A percentile compares a stretch with the other conserved stretches of the same genome.
Evolutionary conservation across 2,888 invertebrate species (phyloP).

Genomic region (Microplitis deprimator): DNA sequence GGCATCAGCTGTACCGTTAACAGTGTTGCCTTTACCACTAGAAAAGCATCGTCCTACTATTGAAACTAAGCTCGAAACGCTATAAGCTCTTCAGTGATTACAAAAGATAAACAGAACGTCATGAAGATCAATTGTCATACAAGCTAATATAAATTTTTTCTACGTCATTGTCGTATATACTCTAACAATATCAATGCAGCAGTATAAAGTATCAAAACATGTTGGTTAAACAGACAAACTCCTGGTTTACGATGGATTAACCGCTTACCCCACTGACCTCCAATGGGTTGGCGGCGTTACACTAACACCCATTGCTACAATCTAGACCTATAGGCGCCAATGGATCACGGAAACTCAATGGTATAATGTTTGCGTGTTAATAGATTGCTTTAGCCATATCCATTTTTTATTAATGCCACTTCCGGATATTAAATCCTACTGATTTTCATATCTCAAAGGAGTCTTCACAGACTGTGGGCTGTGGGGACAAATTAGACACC

Average conservation of each 20-base stretch:
- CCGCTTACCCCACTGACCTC: conserved; percentile 49
- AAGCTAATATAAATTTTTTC: not conserved
- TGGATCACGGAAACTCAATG: conserved; percentile 10
- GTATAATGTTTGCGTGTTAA: conserved; percentile 8
- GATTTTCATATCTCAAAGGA: too few species aligned
- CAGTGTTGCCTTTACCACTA: conserved; percentile 54
- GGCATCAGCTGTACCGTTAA: conserved; percentile 64
- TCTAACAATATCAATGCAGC: not conserved
- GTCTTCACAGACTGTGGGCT: too few species aligned
- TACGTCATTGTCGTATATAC: not conserved
- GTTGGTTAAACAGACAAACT: not conserved
- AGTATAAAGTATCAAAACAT: not conserved
- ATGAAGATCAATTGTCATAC: not conserved
- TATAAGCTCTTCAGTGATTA: not conserved
- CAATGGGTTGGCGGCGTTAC: conserved; percentile 34
- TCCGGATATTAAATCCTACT: not conserved
- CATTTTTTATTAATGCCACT: conserved; percentile 1
- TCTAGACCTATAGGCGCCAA: conserved; percentile 41
- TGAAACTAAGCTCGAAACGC: conserved; percentile 7
- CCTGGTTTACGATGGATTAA: conserved; percentile 38
- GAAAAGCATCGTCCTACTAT: conserved; percentile 32
- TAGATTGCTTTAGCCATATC: not conserved
- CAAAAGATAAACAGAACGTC: not conserved
- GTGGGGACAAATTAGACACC: too few species aligned
- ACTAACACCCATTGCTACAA: conserved; percentile 39